Conservation (phyloP, 1,140 invertebrate species). For the Chelonus insularis region DNA sequence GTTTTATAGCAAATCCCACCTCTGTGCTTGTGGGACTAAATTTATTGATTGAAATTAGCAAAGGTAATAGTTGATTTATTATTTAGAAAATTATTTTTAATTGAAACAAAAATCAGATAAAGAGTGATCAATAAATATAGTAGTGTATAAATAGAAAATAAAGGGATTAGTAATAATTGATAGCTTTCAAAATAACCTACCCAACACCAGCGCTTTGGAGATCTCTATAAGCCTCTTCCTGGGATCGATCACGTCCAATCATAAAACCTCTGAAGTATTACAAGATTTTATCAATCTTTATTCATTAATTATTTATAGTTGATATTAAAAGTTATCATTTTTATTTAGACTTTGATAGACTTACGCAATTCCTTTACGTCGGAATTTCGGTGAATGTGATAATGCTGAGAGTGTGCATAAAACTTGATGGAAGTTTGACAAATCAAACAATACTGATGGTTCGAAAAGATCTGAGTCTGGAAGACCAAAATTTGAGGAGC, state of each 20-base stretch:
- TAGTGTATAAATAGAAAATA: not conserved
- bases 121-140: no score
- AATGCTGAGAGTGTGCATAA: slow-evolving; percentile 85
- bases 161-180: not conserved
- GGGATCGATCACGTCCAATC: slow-evolving; percentile 71
- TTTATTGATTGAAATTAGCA: slow-evolving; percentile 22
- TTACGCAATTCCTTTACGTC: slow-evolving; percentile 69
- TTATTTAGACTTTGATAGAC: no score
- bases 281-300: slow-evolving; percentile 24
- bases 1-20: slow-evolving; percentile 59
- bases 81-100: no score
- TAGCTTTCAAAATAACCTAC: slow-evolving; percentile 44
- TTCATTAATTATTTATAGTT: not conserved
- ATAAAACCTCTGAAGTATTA: slow-evolving; percentile 74
- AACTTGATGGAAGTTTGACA: slow-evolving; percentile 91
- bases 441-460: slow-evolving; percentile 88
- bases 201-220: slow-evolving; percentile 65
- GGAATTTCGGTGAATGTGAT: slow-evolving; percentile 76
- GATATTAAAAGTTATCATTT: not conserved
- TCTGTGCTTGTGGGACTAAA: slow-evolving; percentile 53
- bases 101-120: no score
- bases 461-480: slow-evolving; percentile 89
- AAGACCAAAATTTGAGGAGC: slow-evolving; percentile 79
- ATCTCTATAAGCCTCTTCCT: slow-evolving; percentile 84
- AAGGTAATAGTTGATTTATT: not conserved